Evolutionary conservation across 2,888 invertebrate species (phyloP).

Genomic region (Hedychridium roseum): DNA sequence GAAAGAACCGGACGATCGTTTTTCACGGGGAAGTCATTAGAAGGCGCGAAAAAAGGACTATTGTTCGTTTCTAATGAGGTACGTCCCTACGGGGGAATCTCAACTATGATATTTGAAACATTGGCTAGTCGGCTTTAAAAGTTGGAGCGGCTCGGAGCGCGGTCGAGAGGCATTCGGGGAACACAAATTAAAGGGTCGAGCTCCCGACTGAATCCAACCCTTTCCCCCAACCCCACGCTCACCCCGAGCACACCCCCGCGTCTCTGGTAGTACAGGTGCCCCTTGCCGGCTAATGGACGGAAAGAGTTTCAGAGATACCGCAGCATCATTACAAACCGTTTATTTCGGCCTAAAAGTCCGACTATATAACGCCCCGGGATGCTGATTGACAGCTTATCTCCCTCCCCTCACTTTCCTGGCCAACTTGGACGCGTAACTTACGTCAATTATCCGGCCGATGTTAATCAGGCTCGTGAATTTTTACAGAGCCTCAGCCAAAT

Average conservation of each 20-base stretch:
- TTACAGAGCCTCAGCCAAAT: too few species aligned
- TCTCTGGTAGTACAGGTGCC: slow-evolving; percentile 43
- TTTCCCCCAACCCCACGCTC: slow-evolving; percentile 39
- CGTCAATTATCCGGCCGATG: too few species aligned
- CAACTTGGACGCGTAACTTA: too few species aligned
- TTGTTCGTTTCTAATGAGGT: too few species aligned
- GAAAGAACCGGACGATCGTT: too few species aligned
- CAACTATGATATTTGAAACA: slow-evolving; percentile 26
- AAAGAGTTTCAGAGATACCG: slow-evolving; percentile 47
- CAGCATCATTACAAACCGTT: slow-evolving; percentile 52
- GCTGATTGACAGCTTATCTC: slow-evolving; percentile 16
- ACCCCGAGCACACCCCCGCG: slow-evolving; percentile 10
- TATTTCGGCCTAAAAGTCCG: slow-evolving; percentile 48
- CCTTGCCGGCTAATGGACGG: slow-evolving; percentile 41
- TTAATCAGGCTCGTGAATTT: too few species aligned
- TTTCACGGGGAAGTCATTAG: too few species aligned
- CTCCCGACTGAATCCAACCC: slow-evolving; percentile 38
- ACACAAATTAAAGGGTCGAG: slow-evolving; percentile 48
- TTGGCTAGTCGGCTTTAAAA: slow-evolving; percentile 27
- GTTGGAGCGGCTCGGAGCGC: too few species aligned
- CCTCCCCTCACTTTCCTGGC: too few species aligned
- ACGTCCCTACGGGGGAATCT: too few species aligned
- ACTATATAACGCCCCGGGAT: slow-evolving; percentile 33
- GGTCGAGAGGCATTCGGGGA: slow-evolving; percentile 30
- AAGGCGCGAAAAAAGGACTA: too few species aligned